phyloP scores from a whole-genome alignment of 2,113 vertebrate species.

The Morphnarchus princeps region DNA sequence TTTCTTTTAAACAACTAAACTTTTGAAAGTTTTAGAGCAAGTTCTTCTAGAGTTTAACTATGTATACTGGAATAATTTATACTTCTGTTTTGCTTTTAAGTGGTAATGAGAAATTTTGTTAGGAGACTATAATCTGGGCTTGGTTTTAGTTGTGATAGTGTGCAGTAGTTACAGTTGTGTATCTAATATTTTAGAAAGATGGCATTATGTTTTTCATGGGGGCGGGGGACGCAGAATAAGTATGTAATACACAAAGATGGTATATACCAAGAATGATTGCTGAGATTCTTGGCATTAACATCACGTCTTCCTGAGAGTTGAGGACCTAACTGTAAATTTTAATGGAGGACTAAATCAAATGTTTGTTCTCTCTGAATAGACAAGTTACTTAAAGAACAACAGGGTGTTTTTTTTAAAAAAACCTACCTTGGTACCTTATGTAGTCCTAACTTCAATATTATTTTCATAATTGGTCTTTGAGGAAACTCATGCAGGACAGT shows the following conservation, averaged over 20 bases:
- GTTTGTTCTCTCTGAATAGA: neutral
- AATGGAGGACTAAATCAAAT: neutral
- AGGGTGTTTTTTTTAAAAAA: neutral
- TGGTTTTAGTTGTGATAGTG: neutral
- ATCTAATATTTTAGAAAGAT: neutral
- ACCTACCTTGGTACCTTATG: neutral
- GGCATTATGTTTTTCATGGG: neutral
- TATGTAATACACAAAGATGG: neutral
- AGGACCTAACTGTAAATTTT: neutral
- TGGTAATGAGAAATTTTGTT: neutral
- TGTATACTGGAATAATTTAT: neutral
- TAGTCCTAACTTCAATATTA: neutral
- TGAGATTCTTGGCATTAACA: neutral
- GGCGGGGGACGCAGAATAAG: fast-evolving
- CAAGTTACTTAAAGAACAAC: neutral
- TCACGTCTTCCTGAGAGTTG: neutral
- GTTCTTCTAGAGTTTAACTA: neutral
- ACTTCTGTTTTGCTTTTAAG: neutral
- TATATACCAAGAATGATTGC: neutral
- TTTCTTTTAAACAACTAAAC: neutral
- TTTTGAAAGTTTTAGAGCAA: neutral
- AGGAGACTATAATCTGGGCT: neutral
- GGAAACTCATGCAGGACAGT: neutral
- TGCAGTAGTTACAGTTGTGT: neutral
- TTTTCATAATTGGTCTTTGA: neutral